Evolutionary conservation across 2,113 vertebrate species (phyloP), one percentile per base, ranked within the genome.

Genomic region (Prunella himalayana): DNA sequence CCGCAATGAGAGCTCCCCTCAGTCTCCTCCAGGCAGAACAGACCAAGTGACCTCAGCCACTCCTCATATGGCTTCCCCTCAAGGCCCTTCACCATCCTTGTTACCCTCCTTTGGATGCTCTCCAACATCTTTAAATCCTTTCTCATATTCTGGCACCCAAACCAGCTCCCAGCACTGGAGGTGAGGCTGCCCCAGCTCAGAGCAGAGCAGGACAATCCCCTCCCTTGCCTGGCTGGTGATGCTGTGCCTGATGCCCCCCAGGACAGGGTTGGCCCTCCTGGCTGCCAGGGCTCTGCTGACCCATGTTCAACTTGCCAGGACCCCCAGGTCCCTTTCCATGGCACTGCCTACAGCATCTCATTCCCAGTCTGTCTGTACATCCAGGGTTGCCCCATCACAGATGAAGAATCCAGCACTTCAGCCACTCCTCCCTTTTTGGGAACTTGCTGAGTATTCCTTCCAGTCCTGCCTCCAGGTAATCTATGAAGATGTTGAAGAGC

Each of bases 181-280:
- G 10, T 27, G 57, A 33, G 68, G 49, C 68, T 2, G 8, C 11
- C 47, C 47, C 39, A 83, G 81, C 6, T 10, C 68, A 53, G 57
- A 33, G 33, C 81, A 72, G 39, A 17, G 39, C 1, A 3, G 47
- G 17, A 53, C 49, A 45, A 45, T 83, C 39, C 33, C 39, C 33
- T 72, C 57, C 68, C 57, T 72, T 72, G 49, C n/a, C 49, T 0
- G 0, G 41, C 41, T 83, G 53, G 15, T 0, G 1, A 18, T 72
- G 68, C 57, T 72, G 68, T 31, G 39, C 47, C 57, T 72, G 68
- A 22, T 83, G 57, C 10, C 0, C 45, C 37, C 33, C 33, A 37
- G 57, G 39, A 33, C 57, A 63, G 3, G 9, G 5, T 0, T 45
- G 41, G 4, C n/a, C 18, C 49, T 72, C 57, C 49, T 73, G 69